Evolutionary conservation across 53 echinoderm and acorn worm species (phyloP), one percentile per base, ranked within the genome.

Genomic region (Patiria pectinifera): DNA sequence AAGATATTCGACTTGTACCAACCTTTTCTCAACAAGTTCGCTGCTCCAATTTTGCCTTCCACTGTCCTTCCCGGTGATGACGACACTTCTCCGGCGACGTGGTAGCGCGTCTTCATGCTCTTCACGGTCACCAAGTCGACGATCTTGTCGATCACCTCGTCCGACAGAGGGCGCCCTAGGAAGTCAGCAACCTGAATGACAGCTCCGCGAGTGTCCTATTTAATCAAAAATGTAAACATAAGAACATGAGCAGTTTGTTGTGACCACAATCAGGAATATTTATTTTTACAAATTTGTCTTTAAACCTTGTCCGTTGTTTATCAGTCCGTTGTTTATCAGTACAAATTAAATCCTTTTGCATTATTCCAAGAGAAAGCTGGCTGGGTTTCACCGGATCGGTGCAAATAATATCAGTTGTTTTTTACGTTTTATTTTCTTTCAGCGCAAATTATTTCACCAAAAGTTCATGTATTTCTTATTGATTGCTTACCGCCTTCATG

Each of bases 181-280:
- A 89, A 89, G 89, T 89, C 80, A 22, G 89, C 89, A 11, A 89
- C 66, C 69, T 81, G 81, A 21, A 81, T 60, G 47, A 89, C 81
- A 79, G 89, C 89, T 45, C 89, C 89, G 4, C 89, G 89, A 13
- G 89, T 89, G 47, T 89, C 89, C 89, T 89, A 23, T 83, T 53
- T 6, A 53, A 1, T 2, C 10, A 12, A 60, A 59, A 59, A 83
- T 4, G 77, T 53, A 53, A 76, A 11, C 26, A 76, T 26, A 4
- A 4, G 21, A 69, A 14, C 69, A 4, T 4, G 6, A 18, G 15
- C 69, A 21, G 13, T 35, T 35, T 35, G 35, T 35, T 35, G 35
- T 35, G 35, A 35, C 35, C 23, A 4, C 16, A 15, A 69, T 18
- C 69, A 4, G 16, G 6, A 18, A 4, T 11, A 21, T 15, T 35